phyloP scores from a whole-genome alignment of 1,140 invertebrate species.

The Drosophila bocki region DNA sequence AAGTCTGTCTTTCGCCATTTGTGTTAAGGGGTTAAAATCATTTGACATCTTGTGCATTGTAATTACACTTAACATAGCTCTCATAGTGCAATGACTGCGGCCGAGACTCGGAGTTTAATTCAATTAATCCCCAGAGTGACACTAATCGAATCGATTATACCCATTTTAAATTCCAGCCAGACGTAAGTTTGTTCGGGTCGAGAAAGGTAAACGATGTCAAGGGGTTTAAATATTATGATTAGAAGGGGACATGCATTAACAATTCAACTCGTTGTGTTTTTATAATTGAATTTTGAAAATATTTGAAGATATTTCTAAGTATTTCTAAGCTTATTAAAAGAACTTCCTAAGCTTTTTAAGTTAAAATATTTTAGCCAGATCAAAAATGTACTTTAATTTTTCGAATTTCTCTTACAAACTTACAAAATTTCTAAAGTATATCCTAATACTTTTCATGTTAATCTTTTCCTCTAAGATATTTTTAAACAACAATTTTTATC shows the following conservation, averaged over 20 bases:
- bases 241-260: slow-evolving; percentile 11
- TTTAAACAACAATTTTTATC: slow-evolving; percentile 13
- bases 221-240: slow-evolving; percentile 33
- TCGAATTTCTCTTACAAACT: not conserved
- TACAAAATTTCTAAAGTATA: not conserved
- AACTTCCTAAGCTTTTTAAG: too few species aligned
- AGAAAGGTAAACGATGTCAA: slow-evolving; percentile 39
- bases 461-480: not conserved
- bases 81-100: slow-evolving; percentile 38
- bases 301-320: not conserved
- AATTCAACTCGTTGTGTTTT: not conserved
- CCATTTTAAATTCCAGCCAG: slow-evolving; percentile 27
- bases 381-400: not conserved
- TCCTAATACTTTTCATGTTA: not conserved
- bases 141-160: slow-evolving; percentile 50
- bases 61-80: slow-evolving; percentile 61
- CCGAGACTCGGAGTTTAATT: slow-evolving; percentile 51
- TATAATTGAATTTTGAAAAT: not conserved
- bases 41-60: slow-evolving; percentile 71
- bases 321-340: not conserved
- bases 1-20: slow-evolving; percentile 29
- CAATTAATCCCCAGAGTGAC: slow-evolving; percentile 54
- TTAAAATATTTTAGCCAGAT: not conserved
- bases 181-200: slow-evolving; percentile 13
- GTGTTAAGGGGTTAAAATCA: slow-evolving; percentile 71